Base-by-base conservation (phyloP, 2,113 vertebrate species). In the Apistogramma diplotaenia region DNA sequence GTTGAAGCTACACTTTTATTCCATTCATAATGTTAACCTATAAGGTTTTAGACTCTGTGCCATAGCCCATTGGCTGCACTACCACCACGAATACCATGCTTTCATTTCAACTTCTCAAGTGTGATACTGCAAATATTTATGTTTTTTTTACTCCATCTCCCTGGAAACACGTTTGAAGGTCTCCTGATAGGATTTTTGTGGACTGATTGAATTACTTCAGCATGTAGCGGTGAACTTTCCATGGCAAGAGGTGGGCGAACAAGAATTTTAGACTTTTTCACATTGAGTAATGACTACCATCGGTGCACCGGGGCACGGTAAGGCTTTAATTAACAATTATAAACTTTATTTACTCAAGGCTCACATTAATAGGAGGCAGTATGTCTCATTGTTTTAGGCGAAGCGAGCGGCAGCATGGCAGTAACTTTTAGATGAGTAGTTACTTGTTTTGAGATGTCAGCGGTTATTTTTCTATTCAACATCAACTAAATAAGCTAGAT, bases 71-170 rank as follows among this genome's bases (percentile, higher is more conserved):
- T 85, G 76, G 61, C 79, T 60, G 51, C 61, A 15, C 54, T 49
- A 71, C 58, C 71, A 58, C 60, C 35, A 80, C 83, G 76, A 93
- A 92, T 89, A 65, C 87, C 74, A 71, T 4, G 85, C 87, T 92
- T 93, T 93, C 82, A 90, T 91, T 90, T 84, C 61, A 87, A 61
- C 65, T 73, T 89, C 86, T 91, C 73, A 79, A 90, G 87, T 90
- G 85, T 86, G 78, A 90, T 88, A 82, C 74, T 90, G 87, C 86
- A 93, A 92, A 93, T 90, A 92, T 91, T 93, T 91, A 86, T 91
- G 73, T 83, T 90, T 79, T 89, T 89, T 85, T 84, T 71, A 72
- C 78, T 73, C 37, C 82, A 88, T 93, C 83, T 89, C 90, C 87
- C 62, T 85, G 83, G 91, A 92, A 90, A 92, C 91, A 84, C 58